phyloP scores from a whole-genome alignment of 2,888 invertebrate genomes.

The Trilocha varians region DNA sequence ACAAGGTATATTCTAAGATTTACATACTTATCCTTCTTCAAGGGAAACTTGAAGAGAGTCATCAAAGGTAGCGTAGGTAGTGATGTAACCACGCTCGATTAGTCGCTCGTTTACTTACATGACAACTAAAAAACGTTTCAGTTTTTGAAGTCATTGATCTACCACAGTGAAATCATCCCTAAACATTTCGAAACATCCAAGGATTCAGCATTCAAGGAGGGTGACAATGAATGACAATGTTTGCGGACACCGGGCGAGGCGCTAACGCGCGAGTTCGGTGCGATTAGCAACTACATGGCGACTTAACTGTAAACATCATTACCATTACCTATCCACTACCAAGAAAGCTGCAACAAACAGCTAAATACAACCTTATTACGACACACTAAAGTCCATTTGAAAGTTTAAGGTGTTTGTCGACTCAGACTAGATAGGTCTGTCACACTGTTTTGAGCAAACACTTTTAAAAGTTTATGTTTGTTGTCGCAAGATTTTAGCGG shows the following conservation, averaged over 20 bases:
- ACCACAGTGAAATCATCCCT: background rate
- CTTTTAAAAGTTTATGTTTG: slow-evolving; percentile 70
- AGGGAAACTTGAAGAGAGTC: no score
- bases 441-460: slow-evolving; percentile 57
- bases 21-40: no score
- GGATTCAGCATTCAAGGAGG: slow-evolving; percentile 46
- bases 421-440: slow-evolving; percentile 60
- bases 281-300: slow-evolving; percentile 65
- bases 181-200: slow-evolving; percentile 19
- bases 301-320: slow-evolving; percentile 69
- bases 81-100: no score
- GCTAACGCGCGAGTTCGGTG: slow-evolving; percentile 66
- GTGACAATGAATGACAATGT: slow-evolving; percentile 64
- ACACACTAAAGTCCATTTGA: slow-evolving; percentile 11
- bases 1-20: no score
- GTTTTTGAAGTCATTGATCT: background rate
- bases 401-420: slow-evolving; percentile 46
- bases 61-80: no score
- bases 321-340: slow-evolving; percentile 42
- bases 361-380: slow-evolving; percentile 22
- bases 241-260: slow-evolving; percentile 70
- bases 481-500: slow-evolving; percentile 63
- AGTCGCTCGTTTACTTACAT: no score
- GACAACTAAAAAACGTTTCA: no score
- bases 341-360: slow-evolving; percentile 10